Conservation (phyloP, 2,888 invertebrate species). For the Endotricha flammealis region DNA sequence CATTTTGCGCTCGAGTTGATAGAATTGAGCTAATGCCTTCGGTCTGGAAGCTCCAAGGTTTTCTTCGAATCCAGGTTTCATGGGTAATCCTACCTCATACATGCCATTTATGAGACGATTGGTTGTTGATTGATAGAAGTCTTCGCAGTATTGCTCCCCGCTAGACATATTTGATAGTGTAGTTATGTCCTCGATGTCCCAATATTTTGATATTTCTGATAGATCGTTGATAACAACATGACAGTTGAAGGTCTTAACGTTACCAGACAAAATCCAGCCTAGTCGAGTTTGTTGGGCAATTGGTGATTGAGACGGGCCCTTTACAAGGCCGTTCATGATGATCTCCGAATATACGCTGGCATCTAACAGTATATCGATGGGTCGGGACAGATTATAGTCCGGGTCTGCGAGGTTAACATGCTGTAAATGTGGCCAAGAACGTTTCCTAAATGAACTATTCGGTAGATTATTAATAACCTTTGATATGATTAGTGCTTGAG, state of each 20-base stretch:
- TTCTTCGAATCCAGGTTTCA: no score
- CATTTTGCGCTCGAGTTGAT: no score
- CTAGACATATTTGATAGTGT: no score
- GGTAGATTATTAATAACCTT: constrained; percentile 15
- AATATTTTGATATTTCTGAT: no score
- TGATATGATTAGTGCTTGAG: constrained; percentile 14
- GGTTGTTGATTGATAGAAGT: no score
- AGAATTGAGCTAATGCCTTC: no score
- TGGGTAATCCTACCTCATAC: no score
- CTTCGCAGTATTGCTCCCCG: no score
- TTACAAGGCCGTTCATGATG: constrained; percentile 16
- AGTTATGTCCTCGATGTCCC: no score
- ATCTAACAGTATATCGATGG: constrained; percentile 18
- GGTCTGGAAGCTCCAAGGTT: no score
- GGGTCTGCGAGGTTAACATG: constrained; percentile 19
- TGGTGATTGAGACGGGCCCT: no score
- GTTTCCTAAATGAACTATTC: constrained; percentile 14
- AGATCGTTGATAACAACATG: constrained; percentile 10
- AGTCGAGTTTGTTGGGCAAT: constrained; percentile 20
- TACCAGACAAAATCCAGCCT: constrained; percentile 22
- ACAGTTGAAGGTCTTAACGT: constrained; percentile 11
- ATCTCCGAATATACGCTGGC: constrained; percentile 16
- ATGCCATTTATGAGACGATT: no score
- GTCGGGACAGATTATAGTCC: constrained; percentile 14
- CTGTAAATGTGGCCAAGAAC: constrained; percentile 15